A percentile compares a stretch with the other conserved stretches of the same genome.
phyloP scores from a whole-genome alignment of 2,113 vertebrate genomes.

The Xiphophorus couchianus region DNA sequence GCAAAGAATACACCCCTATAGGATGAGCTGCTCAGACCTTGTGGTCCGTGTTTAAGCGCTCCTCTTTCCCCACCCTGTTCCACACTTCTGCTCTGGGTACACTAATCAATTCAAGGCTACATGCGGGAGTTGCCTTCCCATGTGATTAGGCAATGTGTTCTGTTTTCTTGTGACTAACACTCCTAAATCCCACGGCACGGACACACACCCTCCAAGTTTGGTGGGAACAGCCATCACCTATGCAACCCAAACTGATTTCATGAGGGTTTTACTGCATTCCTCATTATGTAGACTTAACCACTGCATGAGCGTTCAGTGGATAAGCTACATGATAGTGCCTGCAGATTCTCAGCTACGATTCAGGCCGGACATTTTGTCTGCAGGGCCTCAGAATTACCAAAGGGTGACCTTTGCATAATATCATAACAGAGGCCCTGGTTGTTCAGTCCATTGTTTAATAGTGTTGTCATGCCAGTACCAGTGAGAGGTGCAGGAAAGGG shows the following conservation, averaged over 20 bases:
- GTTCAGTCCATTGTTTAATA: conserved; percentile 63
- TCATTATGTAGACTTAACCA: conserved; percentile 25
- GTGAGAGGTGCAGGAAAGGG: conserved; percentile 35
- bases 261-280: conserved; percentile 24
- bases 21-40: conserved; percentile 36
- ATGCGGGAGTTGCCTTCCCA: conserved; percentile 60
- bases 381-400: not conserved
- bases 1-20: conserved; percentile 46
- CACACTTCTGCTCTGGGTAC: conserved; percentile 38
- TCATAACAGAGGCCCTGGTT: conserved; percentile 61
- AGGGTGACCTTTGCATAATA: conserved; percentile 60
- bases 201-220: conserved; percentile 43
- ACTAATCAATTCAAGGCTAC: conserved; percentile 65
- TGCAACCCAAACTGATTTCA: conserved; percentile 29
- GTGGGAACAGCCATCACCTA: conserved; percentile 44
- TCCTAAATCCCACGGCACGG: conserved; percentile 41
- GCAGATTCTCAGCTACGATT: conserved; percentile 52
- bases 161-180: conserved; percentile 64
- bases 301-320: conserved; percentile 44
- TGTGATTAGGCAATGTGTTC: conserved; percentile 64
- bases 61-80: conserved; percentile 27
- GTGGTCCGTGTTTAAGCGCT: conserved; percentile 14
- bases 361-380: conserved; percentile 49
- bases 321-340: conserved; percentile 48
- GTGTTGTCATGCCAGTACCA: conserved; percentile 64